phyloP scores from a whole-genome alignment of 2,888 invertebrate species.

The Netelia virgata region DNA sequence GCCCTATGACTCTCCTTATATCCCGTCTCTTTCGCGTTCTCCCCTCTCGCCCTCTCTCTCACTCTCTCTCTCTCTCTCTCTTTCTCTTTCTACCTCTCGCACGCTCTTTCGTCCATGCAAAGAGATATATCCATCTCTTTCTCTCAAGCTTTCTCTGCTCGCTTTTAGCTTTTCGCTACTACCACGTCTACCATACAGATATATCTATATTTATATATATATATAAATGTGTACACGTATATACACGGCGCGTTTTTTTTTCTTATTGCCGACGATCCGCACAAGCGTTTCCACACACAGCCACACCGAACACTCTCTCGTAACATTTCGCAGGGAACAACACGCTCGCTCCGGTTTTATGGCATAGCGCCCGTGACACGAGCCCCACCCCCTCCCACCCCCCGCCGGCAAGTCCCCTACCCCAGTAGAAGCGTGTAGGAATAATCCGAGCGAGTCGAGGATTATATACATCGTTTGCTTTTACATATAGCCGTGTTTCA shows the following conservation, averaged over 20 bases:
- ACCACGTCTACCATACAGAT: constrained; percentile 39
- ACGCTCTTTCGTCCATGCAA: constrained; percentile 66
- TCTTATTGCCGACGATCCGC: constrained; percentile 46
- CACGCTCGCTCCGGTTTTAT: constrained; percentile 62
- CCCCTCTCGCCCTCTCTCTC: constrained; percentile 36
- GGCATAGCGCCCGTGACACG: constrained; percentile 61
- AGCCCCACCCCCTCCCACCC: constrained; percentile 1
- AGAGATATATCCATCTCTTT: constrained; percentile 55
- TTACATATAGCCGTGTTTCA: constrained; percentile 34
- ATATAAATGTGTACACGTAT: constrained; percentile 25
- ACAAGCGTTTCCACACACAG: constrained; percentile 53
- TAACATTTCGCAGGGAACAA: constrained; percentile 53
- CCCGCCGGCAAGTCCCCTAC: not conserved
- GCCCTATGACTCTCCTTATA: constrained; percentile 84
- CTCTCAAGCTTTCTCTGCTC: constrained; percentile 57
- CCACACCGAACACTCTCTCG: constrained; percentile 37
- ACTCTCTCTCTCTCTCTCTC: constrained; percentile 56
- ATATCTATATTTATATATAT: not conserved
- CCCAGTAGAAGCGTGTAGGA: constrained; percentile 14
- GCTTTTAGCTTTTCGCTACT: constrained; percentile 54
- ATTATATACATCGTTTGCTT: constrained; percentile 48
- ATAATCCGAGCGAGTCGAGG: constrained; percentile 40
- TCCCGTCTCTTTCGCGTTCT: constrained; percentile 66
- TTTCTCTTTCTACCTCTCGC: constrained; percentile 55
- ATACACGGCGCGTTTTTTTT: constrained; percentile 48